Percentiles rank a stretch among this genome's conserved stretches.
These are phyloP conservation scores for Otolemur garnettii DNA, from an alignment of 2,113 vertebrate species.

Conservation along the genomic window DNA sequence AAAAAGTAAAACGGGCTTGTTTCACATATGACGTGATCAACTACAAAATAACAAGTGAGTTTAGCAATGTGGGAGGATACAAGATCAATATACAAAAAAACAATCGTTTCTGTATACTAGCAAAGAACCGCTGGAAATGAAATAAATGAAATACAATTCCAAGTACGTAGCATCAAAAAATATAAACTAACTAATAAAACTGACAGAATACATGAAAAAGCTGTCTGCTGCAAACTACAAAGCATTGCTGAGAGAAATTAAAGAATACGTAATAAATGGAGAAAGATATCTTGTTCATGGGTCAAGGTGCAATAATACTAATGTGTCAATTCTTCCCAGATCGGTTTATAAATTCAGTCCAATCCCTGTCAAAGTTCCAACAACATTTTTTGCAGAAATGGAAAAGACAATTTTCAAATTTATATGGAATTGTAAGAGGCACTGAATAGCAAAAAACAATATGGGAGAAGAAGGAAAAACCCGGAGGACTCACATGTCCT, in stretches of 20 bases:
- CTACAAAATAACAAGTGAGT: not conserved
- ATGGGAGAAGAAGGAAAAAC: not conserved
- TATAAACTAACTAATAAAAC: not conserved
- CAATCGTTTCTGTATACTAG: not conserved
- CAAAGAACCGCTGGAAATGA: not conserved
- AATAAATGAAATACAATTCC: not conserved
- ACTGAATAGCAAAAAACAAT: not conserved
- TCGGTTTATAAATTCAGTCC: not conserved
- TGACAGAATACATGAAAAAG: not conserved
- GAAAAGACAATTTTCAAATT: not conserved
- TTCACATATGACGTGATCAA: not conserved
- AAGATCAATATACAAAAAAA: not conserved
- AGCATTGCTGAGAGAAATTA: not conserved
- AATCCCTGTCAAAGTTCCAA: not conserved
- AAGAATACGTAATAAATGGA: not conserved
- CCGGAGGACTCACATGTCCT: not conserved
- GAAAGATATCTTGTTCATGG: not conserved
- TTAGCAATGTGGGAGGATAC: not conserved
- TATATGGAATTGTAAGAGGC: not conserved
- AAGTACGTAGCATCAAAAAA: not conserved
- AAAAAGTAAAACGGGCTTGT: not conserved
- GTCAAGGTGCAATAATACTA: not conserved
- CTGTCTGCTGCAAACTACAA: not conserved
- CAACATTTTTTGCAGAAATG: not conserved
- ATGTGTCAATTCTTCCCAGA: not conserved